phyloP scores from a whole-genome alignment of 2,888 invertebrate genomes.

The Tuta absoluta region DNA sequence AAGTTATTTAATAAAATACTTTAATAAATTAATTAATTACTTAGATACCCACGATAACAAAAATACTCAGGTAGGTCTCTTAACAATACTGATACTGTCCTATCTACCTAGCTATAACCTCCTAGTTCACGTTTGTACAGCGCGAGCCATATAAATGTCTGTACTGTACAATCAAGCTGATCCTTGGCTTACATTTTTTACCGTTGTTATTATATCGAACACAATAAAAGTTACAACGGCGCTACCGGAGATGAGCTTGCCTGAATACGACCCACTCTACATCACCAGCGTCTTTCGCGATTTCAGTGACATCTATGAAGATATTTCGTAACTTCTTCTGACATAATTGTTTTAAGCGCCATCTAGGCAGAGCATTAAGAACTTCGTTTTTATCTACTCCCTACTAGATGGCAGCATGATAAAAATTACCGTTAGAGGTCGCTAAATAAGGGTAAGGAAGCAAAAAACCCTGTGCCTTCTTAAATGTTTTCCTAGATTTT shows the following conservation, averaged over 20 bases:
- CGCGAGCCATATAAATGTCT: too few species aligned
- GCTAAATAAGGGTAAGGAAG: not conserved
- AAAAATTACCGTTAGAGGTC: not conserved
- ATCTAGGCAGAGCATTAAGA: not conserved
- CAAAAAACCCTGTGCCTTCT: too few species aligned
- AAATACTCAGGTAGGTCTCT: too few species aligned
- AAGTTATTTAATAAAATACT: too few species aligned
- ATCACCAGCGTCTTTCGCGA: not conserved
- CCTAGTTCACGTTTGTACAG: too few species aligned
- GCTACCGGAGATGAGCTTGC: not conserved
- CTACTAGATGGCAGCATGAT: not conserved
- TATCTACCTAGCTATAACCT: not conserved
- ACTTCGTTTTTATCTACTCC: not conserved
- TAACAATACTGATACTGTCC: not conserved
- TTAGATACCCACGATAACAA: too few species aligned
- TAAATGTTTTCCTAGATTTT: too few species aligned
- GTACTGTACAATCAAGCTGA: too few species aligned
- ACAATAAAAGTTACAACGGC: not conserved
- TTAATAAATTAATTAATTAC: too few species aligned
- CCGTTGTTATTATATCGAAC: too few species aligned
- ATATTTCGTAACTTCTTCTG: not conserved
- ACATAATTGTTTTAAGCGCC: not conserved
- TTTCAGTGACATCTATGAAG: conserved; percentile 4
- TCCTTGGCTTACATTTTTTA: too few species aligned
- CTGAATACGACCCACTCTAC: not conserved